Evolutionary conservation across 2,113 vertebrate genomes (phyloP).

Genomic region (Calidris pygmaea): DNA sequence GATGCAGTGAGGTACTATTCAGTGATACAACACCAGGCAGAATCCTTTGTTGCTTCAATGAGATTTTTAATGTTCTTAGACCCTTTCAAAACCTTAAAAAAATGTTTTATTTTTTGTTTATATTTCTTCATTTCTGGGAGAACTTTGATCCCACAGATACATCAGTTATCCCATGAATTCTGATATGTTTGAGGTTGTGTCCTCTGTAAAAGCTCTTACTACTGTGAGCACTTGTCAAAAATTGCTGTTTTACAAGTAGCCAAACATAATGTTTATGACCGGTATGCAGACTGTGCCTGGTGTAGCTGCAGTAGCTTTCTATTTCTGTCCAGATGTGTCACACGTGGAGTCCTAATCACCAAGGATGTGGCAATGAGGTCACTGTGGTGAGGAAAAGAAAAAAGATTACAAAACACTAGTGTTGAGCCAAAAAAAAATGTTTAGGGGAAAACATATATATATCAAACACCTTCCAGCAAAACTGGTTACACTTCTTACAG

Average conservation of each 20-base stretch:
- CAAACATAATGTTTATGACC: neutral
- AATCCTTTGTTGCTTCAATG: neutral
- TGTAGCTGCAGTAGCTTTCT: neutral
- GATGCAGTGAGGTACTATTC: neutral
- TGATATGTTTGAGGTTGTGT: neutral
- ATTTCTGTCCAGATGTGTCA: neutral
- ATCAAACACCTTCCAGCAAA: neutral
- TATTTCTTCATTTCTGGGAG: neutral
- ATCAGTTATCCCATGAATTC: neutral
- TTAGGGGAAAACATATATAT: neutral
- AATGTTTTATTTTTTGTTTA: neutral
- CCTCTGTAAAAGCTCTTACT: neutral
- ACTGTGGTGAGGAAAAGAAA: neutral
- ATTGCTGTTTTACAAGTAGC: neutral
- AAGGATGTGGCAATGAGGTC: neutral
- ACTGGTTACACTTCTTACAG: neutral
- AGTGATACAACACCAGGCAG: neutral
- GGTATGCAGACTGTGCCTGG: neutral
- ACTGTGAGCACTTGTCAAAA: neutral
- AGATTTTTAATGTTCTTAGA: constrained; percentile 31
- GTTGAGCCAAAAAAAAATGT: neutral
- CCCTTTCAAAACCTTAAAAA: neutral
- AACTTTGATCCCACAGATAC: neutral
- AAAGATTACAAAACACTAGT: neutral
- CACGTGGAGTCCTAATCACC: neutral